Conservation (phyloP, 2,888 invertebrate species). For the Laothoe populi region DNA sequence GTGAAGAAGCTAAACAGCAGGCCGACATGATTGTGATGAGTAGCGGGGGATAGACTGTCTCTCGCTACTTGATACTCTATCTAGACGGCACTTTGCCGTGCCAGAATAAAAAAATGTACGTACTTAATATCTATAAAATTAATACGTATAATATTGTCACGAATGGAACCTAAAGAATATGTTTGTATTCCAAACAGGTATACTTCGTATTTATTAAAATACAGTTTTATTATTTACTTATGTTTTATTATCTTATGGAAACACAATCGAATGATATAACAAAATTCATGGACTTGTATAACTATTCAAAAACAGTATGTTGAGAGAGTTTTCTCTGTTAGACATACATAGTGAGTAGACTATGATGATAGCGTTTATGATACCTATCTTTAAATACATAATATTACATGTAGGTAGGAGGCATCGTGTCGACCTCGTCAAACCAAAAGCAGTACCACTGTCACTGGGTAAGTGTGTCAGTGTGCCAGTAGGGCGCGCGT, state of each 20-base stretch:
- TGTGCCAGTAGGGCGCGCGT: constrained; percentile 84
- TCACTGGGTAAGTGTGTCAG: constrained; percentile 84
- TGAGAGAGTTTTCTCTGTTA: too few relatives aligned
- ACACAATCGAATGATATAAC: not conserved
- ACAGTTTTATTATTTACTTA: too few relatives aligned
- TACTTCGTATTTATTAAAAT: too few relatives aligned
- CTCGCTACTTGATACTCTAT: too few relatives aligned
- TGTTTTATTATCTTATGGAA: too few relatives aligned
- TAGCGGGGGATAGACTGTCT: too few relatives aligned
- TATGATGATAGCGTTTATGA: constrained; percentile 15
- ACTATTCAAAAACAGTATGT: too few relatives aligned
- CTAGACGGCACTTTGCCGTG: too few relatives aligned
- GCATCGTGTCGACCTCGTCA: constrained; percentile 77
- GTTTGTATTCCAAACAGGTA: not conserved
- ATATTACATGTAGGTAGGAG: constrained; percentile 72
- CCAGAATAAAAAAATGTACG: too few relatives aligned
- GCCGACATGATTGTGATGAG: too few relatives aligned
- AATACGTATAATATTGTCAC: not conserved
- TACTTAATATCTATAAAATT: not conserved
- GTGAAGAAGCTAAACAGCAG: too few relatives aligned
- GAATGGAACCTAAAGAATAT: not conserved
- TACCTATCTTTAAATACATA: constrained; percentile 42
- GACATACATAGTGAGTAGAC: not conserved
- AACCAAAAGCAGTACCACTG: constrained; percentile 84
- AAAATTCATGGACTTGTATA: not conserved